Conservation (phyloP, 2,113 vertebrate species). For the Varanus komodoensis region DNA sequence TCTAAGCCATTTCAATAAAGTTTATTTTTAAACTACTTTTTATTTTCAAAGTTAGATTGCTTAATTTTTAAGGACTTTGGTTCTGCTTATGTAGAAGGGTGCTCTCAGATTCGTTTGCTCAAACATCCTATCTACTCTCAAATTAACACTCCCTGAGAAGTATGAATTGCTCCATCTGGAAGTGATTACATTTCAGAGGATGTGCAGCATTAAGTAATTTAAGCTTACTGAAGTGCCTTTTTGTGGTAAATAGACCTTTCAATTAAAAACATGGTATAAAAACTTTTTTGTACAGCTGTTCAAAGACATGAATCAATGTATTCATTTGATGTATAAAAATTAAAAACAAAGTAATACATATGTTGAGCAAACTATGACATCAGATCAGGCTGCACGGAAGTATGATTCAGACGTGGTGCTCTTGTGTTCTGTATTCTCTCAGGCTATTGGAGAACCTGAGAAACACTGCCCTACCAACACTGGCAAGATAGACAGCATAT, state of each 20-base stretch:
- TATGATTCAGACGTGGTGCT: not conserved
- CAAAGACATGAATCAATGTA: slow-evolving; percentile 56
- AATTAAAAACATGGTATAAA: slow-evolving; percentile 69
- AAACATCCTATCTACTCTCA: slow-evolving; percentile 67
- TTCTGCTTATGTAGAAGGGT: slow-evolving; percentile 63
- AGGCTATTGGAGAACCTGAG: not conserved
- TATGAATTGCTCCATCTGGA: slow-evolving; percentile 75
- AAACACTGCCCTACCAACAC: not conserved
- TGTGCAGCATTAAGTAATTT: slow-evolving; percentile 72
- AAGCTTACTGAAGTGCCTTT: slow-evolving; percentile 70
- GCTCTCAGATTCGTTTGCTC: slow-evolving; percentile 68
- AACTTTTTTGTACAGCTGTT: slow-evolving; percentile 68
- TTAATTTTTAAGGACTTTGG: slow-evolving; percentile 71
- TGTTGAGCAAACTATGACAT: not conserved
- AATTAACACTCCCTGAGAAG: slow-evolving; percentile 73
- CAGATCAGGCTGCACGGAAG: not conserved
- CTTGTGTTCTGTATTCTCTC: not conserved
- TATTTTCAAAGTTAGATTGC: slow-evolving; percentile 62
- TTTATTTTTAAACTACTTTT: slow-evolving; percentile 69
- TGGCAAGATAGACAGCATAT: too few relatives aligned
- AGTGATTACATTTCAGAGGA: slow-evolving; percentile 74
- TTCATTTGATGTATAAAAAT: slow-evolving; percentile 34
- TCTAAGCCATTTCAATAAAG: slow-evolving; percentile 59
- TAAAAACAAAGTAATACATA: slow-evolving; percentile 37
- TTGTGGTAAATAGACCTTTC: slow-evolving; percentile 70